These are phyloP conservation scores for Megastigmus dorsalis DNA, from an alignment of 2,888 invertebrate species.

Conservation along the genomic window DNA sequence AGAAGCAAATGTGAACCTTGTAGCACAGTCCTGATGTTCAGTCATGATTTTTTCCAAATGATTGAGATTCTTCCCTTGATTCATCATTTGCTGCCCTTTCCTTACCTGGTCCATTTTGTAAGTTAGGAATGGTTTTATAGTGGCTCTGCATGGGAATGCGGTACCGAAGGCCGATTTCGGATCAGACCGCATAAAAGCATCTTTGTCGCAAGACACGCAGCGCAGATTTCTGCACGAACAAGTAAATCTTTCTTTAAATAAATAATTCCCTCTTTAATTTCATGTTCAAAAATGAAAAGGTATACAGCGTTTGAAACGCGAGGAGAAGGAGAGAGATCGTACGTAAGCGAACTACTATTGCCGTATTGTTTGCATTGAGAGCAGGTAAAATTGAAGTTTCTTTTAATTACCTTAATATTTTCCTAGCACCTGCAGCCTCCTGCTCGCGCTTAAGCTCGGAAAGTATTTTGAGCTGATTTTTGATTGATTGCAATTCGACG, in stretches of 20 bases:
- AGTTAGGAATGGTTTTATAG: slow-evolving; percentile 83
- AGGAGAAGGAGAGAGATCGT: too few relatives aligned
- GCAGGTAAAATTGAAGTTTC: slow-evolving; percentile 15
- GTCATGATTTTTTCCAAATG: slow-evolving; percentile 15
- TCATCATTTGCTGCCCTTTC: slow-evolving; percentile 75
- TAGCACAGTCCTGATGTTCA: not conserved
- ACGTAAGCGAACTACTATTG: too few relatives aligned
- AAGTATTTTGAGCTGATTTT: slow-evolving; percentile 79
- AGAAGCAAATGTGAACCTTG: too few relatives aligned
- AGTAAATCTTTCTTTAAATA: not conserved
- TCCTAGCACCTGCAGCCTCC: slow-evolving; percentile 85
- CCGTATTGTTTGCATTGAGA: not conserved
- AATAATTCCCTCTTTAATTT: not conserved
- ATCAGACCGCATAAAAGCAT: slow-evolving; percentile 82
- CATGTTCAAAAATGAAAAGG: not conserved
- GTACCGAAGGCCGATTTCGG: slow-evolving; percentile 75
- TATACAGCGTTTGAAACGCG: too few relatives aligned
- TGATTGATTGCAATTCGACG: slow-evolving; percentile 78
- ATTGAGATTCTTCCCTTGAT: slow-evolving; percentile 73
- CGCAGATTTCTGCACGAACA: slow-evolving; percentile 79
- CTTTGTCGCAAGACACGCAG: slow-evolving; percentile 86
- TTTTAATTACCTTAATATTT: slow-evolving; percentile 77
- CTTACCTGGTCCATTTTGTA: slow-evolving; percentile 81
- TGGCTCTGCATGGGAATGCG: slow-evolving; percentile 77
- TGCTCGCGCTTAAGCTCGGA: slow-evolving; percentile 78